Percentiles rank a stretch among this genome's conserved stretches.
phyloP scores from a whole-genome alignment of 2,888 invertebrate species.

The Hanleya hanleyi region DNA sequence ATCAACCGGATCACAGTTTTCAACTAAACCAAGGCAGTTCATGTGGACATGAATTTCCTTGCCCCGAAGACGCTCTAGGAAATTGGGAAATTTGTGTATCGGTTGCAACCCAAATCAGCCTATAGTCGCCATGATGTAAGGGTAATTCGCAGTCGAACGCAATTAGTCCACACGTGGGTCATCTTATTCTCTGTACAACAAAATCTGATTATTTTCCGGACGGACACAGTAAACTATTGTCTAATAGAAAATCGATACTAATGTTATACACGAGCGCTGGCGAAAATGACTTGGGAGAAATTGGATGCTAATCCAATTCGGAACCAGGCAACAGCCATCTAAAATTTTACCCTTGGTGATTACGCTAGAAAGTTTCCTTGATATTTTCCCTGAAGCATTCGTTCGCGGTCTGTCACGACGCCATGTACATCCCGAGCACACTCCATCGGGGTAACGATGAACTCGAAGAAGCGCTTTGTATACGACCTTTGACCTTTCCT shows the following conservation, averaged over 20 bases:
- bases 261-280: slow-evolving; percentile 3
- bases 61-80: no score
- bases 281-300: slow-evolving; percentile 7
- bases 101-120: no score
- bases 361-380: slow-evolving; percentile 1
- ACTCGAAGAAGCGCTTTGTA: neutral
- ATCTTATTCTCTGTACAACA: neutral
- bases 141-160: neutral
- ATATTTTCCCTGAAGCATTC: neutral
- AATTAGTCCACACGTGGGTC: neutral
- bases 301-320: slow-evolving; percentile 10
- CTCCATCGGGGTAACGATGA: neutral
- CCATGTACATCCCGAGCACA: neutral
- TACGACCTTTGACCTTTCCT: neutral
- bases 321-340: neutral
- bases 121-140: neutral
- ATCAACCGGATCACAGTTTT: no score
- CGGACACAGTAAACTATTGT: slow-evolving; percentile 11
- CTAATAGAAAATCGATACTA: slow-evolving; percentile 8
- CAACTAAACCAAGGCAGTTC: no score
- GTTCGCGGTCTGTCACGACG: neutral
- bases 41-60: no score
- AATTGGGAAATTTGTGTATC: no score
- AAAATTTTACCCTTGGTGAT: neutral
- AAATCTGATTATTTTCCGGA: neutral